phyloP scores from a whole-genome alignment of 92 coral and sea anemone genomes.

The Epizoanthus illoricatus region DNA sequence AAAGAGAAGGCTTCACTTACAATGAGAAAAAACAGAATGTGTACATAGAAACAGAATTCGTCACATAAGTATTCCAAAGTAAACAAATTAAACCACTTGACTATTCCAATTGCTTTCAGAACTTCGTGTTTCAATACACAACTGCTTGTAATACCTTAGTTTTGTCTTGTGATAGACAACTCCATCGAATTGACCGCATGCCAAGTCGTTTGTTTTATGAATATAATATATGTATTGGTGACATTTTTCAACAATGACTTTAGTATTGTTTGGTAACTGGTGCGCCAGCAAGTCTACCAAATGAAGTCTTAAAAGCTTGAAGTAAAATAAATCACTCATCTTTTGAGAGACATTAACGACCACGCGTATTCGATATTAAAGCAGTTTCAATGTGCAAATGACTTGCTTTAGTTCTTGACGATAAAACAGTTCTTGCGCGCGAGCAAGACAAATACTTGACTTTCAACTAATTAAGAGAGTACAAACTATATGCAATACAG shows the following conservation, averaged over 20 bases:
- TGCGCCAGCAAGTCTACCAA: conserved; percentile 1
- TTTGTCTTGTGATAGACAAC: too few species aligned
- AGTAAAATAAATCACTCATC: neutral
- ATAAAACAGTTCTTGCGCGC: too few species aligned
- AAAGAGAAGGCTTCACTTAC: neutral
- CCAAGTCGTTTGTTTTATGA: neutral
- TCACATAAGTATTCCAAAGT: neutral
- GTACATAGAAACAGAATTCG: neutral
- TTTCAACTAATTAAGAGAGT: too few species aligned
- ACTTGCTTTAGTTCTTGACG: neutral
- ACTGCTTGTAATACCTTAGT: too few species aligned
- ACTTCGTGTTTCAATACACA: too few species aligned
- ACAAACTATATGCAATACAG: too few species aligned
- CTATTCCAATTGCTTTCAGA: neutral
- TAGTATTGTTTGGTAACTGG: neutral
- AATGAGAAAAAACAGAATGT: neutral
- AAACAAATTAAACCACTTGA: neutral
- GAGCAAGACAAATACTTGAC: too few species aligned
- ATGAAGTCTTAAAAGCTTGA: conserved; percentile 23
- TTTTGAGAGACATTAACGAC: conserved; percentile 4
- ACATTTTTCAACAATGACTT: neutral
- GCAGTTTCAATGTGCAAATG: neutral
- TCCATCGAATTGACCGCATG: neutral
- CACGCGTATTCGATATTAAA: conserved; percentile 1
- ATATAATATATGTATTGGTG: neutral